Base-by-base conservation (phyloP, 53 echinoderm and acorn worm species). In the Stichopus horrens region DNA sequence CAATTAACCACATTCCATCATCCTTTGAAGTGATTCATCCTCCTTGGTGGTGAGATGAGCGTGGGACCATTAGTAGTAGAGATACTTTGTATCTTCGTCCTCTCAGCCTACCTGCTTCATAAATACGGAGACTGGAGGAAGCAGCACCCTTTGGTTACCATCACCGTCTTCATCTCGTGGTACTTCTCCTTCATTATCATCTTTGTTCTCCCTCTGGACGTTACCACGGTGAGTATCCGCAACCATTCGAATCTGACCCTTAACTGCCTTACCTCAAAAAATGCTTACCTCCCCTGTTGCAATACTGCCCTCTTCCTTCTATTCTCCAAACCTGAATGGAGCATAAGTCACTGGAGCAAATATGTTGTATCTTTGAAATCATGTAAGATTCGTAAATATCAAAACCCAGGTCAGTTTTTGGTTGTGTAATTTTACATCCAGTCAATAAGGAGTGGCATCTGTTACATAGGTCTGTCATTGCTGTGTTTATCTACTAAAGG, bases 181-280 rank as follows among this genome's bases (percentile, higher is more conserved):
- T 99, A 99, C 57, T 99, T 99, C 89, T 99, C 96, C 56, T 91
- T 99, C 91, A 96, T 99, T 88, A 99, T 99, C 60, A 93, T 99
- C 86, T 99, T 99, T 86, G 92, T 99, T 88, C 88, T 96, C 9
- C 99, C 99, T 9, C 87, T 99, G 5, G 99, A 99, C 88, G 99
- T 99, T 74, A 94, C 96, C 52, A 92, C 99, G 90, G 98, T 99
- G 86, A 93, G 99, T 93, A 76, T 76, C 5, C 0, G 5, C 23
- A 10, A 76, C 75, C 75, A 21, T 74, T 37, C 23, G 5, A 76
- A 13, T 37, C n/a, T 67, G 11, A 14, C 68, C 1, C 2, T 37
- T 37, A 37, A 37, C 37, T 37, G 37, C 37, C 37, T 37, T 37
- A 0, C 37, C 37, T 37, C 37, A 37, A 37, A 37, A 37, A 37